Percentiles rank a stretch among this genome's conserved stretches.
phyloP scores from a whole-genome alignment of 2,113 vertebrate genomes.

The Apodemus speciosus region DNA sequence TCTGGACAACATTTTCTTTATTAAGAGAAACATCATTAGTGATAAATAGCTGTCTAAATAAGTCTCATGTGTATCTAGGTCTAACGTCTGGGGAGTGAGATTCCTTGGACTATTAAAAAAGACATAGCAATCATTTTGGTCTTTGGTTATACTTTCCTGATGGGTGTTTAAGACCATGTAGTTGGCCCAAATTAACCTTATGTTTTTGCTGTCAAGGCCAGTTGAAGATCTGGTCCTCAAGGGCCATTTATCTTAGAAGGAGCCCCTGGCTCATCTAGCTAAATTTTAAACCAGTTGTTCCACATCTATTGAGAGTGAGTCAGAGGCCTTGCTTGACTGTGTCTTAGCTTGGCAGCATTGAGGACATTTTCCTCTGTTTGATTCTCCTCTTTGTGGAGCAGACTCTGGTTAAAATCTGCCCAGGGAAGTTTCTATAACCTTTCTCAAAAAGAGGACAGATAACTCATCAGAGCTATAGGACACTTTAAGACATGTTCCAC shows the following conservation, averaged over 20 bases:
- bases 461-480: background rate
- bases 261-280: background rate
- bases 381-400: background rate
- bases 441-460: background rate
- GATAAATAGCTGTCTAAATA: background rate
- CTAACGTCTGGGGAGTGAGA: background rate
- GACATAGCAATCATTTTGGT: background rate
- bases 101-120: background rate
- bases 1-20: background rate
- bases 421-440: background rate
- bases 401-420: background rate
- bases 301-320: background rate
- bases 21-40: background rate
- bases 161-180: background rate
- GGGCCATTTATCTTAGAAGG: background rate
- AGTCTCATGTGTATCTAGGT: background rate
- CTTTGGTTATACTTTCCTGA: background rate
- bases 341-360: background rate
- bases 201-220: background rate
- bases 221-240: background rate
- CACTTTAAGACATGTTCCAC: background rate
- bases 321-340: background rate
- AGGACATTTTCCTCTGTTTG: background rate
- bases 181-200: background rate
- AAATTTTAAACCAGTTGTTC: background rate